Percentiles rank a stretch among this genome's conserved stretches.
Conservation (phyloP, 2,113 vertebrate genomes). For the Oreochromis aureus region DNA sequence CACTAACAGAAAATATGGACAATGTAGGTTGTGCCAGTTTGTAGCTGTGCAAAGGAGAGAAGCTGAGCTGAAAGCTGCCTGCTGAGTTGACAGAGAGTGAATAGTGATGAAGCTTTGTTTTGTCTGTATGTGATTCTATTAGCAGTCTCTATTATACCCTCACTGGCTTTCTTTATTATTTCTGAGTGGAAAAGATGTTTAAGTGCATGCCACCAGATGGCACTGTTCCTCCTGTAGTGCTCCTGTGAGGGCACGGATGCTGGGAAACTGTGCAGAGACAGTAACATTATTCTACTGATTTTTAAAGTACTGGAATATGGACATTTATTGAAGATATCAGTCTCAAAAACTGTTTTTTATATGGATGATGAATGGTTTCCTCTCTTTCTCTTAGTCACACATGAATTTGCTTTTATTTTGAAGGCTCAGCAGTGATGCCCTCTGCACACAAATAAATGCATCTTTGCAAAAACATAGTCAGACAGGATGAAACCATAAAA, state of each 20-base stretch:
- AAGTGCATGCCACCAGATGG: background rate
- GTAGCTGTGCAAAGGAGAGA: background rate
- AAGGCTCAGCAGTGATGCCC: background rate
- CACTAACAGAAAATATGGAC: background rate
- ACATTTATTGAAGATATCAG: background rate
- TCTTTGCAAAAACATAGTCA: background rate
- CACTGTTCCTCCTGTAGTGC: background rate
- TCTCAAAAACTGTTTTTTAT: background rate
- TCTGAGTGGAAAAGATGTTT: background rate
- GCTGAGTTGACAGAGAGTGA: background rate
- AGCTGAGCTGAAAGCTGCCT: accelerated
- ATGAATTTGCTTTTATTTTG: background rate
- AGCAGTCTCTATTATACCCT: background rate
- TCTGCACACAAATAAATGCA: background rate
- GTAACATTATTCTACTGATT: accelerated
- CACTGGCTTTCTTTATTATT: background rate
- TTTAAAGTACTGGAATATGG: background rate
- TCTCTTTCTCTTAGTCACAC: background rate
- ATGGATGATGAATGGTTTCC: background rate
- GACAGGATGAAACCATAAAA: accelerated
- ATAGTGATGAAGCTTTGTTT: background rate
- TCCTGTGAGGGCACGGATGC: background rate
- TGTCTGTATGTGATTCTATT: accelerated
- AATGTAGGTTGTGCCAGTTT: background rate
- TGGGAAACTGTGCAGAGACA: background rate